Percentiles rank a stretch among this genome's conserved stretches.
These are phyloP conservation scores for Hybos culiciformis DNA, from an alignment of 2,888 invertebrate species.

Conservation along the genomic window DNA sequence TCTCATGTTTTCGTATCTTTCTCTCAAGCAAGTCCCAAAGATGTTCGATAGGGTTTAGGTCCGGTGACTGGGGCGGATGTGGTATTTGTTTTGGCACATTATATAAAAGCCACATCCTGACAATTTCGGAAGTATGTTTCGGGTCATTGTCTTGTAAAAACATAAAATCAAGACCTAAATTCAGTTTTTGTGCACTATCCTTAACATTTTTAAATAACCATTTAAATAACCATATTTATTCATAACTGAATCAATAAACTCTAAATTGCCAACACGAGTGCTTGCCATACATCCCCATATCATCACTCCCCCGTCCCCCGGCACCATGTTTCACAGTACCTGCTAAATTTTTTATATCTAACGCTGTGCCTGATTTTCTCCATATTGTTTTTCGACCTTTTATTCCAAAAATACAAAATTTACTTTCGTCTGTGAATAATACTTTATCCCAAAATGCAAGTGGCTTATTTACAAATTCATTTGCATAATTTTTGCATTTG, in stretches of 20 bases:
- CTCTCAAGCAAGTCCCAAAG: constrained; percentile 16
- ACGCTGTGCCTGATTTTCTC: constrained; percentile 5
- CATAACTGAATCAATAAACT: constrained; percentile 12
- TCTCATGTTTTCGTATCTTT: constrained; percentile 6
- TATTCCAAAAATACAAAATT: constrained; percentile 9
- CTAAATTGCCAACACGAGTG: constrained; percentile 4
- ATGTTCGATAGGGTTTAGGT: constrained; percentile 14
- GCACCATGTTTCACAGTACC: constrained; percentile 10
- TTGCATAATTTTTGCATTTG: background rate
- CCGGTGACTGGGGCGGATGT: constrained; percentile 13
- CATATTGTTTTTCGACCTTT: constrained; percentile 8
- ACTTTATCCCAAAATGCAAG: constrained; percentile 2
- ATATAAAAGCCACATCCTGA: constrained; percentile 11
- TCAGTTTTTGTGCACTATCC: constrained; percentile 7
- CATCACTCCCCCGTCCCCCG: background rate
- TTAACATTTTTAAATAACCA: constrained; percentile 11
- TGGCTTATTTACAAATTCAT: background rate
- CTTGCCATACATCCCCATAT: constrained; percentile 8
- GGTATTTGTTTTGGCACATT: constrained; percentile 10
- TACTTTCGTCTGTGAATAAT: constrained; percentile 11
- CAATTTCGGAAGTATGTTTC: constrained; percentile 10
- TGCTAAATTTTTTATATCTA: constrained; percentile 8
- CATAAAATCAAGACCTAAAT: constrained; percentile 4
- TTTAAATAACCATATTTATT: constrained; percentile 9
- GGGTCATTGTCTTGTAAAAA: constrained; percentile 13